Evolutionary conservation across 2,113 vertebrate genomes (phyloP), one percentile per base, ranked within the genome.

Genomic region (Heterotis niloticus): DNA sequence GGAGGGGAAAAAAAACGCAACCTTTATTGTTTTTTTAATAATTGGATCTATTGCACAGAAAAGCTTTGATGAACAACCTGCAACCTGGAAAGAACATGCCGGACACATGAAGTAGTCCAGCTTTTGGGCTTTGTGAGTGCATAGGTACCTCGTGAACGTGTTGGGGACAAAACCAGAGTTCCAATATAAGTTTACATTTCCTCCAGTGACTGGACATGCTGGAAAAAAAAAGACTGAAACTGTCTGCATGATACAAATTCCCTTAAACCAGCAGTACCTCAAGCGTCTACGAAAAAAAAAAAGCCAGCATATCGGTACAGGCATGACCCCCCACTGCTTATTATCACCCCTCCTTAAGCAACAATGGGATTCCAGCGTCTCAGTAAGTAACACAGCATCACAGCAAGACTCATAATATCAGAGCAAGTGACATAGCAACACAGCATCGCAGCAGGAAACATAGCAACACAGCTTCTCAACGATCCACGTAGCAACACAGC

Each of bases 121-220:
- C n/a, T n/a, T n/a, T 75, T 69, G 82, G 84, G 83, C 84, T 80
- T 85, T 77, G 81, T 82, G 82, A 85, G 83, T 76, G 83, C 80
- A 62, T 76, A 86, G 88, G 85, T 88, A 57, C 81, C n/a, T 20
- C 24, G 70, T 78, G 71, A 29, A 75, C 62, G 75, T 54, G 80
- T 85, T 68, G 75, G 78, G 86, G 87, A 89, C 88, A 85, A 87
- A 87, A 88, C 88, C 81, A 81, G 76, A 77, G 86, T 85, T 89
- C 85, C 86, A 87, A 81, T 81, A 68, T 80, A 65, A 64, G 9
- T 24, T 78, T 79, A 78, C 56, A 62, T 54, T 75, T 62, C 26
- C 29, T 75, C 70, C 66, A 62, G 20, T 20, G 72, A 29, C 16
- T 51, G 64, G 51, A 44, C 28, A 14, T 20, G 20, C 44, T 14